A percentile compares a stretch with the other conserved stretches of the same genome.
These are phyloP conservation scores for Calameuta pallipes DNA, from an alignment of 2,888 invertebrate species.

Conservation along the genomic window DNA sequence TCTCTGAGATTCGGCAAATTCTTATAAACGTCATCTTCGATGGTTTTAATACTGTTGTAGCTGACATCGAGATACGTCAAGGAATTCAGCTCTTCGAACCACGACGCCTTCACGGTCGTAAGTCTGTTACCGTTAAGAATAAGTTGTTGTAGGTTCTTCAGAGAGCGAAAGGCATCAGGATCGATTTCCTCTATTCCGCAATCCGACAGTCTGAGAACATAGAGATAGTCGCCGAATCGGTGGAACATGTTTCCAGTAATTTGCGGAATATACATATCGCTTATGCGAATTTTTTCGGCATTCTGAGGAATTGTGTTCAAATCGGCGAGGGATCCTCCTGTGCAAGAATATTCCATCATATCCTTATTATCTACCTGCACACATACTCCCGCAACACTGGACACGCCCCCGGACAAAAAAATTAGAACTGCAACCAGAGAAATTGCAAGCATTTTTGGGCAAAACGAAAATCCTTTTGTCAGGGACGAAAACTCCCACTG, in stretches of 20 bases:
- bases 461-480: neutral
- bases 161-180: slow-evolving; percentile 44
- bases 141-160: slow-evolving; percentile 54
- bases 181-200: slow-evolving; percentile 56
- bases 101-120: slow-evolving; percentile 41
- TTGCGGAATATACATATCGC: slow-evolving; percentile 44
- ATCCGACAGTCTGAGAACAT: slow-evolving; percentile 52
- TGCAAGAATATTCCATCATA: slow-evolving; percentile 52
- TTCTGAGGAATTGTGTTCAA: slow-evolving; percentile 40
- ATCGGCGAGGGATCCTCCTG: slow-evolving; percentile 47
- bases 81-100: slow-evolving; percentile 49
- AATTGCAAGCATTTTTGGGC: slow-evolving; percentile 32
- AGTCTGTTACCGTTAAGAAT: slow-evolving; percentile 54
- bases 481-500: neutral
- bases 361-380: slow-evolving; percentile 41
- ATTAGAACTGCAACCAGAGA: slow-evolving; percentile 24
- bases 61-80: slow-evolving; percentile 58
- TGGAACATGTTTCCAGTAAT: slow-evolving; percentile 47
- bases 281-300: slow-evolving; percentile 51
- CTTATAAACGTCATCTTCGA: slow-evolving; percentile 52
- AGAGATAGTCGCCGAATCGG: slow-evolving; percentile 48
- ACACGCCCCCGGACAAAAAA: slow-evolving; percentile 28
- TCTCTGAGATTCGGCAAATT: slow-evolving; percentile 52
- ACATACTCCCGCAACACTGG: slow-evolving; percentile 41
- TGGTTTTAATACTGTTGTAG: slow-evolving; percentile 50